Base-by-base conservation (phyloP, 2,888 invertebrate genomes). In the Nomada flava region DNA sequence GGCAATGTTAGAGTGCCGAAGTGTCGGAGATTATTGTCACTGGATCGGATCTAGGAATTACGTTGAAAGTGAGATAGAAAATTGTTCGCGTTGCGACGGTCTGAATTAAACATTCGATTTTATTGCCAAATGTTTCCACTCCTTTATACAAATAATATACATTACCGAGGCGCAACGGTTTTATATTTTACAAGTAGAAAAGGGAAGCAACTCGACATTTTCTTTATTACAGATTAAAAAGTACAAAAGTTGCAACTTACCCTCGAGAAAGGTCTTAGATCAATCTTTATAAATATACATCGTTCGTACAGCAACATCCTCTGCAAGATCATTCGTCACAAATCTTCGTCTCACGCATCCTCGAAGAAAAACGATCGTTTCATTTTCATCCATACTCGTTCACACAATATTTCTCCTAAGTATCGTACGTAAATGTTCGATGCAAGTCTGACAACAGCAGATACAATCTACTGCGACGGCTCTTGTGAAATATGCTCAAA, bases 131-230 rank as follows among this genome's bases (percentile, higher is more conserved):
- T 15, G 52, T 29, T 4, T n/a, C 23, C 36, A 55, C n/a, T 55
- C 36, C 29, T 50, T 23, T 50, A 57, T 50, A 68, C 52, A 59
- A 57, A 74, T 20, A 47, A 57, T 64, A 63, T 44, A 73, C 70
- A 47, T 57, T 20, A n/a, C 23, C 47, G 11, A 53, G 11, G 18
- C 23, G 42, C 53, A n/a, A 44, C 20, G 18, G 15, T 36, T 20
- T 18, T n/a, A 47, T 71, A 65, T 65, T 1, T 42, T 80, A 65
- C 80, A 71, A 53, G 53, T 53, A 68, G 20, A 47, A 70, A 70
- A 26, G 50, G 23, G 47, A 55, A 53, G 36, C 47, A 13, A 11
- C 52, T 13, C 59, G 13, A 52, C 5, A 2, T 13, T 76, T 36
- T 29, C 15, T 69, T 77, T 64, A 53, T 77, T 70, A 69, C 36